Percentiles rank a stretch among this genome's conserved stretches.
Evolutionary conservation across 2,113 vertebrate genomes (phyloP).

Genomic region (Conger conger): DNA sequence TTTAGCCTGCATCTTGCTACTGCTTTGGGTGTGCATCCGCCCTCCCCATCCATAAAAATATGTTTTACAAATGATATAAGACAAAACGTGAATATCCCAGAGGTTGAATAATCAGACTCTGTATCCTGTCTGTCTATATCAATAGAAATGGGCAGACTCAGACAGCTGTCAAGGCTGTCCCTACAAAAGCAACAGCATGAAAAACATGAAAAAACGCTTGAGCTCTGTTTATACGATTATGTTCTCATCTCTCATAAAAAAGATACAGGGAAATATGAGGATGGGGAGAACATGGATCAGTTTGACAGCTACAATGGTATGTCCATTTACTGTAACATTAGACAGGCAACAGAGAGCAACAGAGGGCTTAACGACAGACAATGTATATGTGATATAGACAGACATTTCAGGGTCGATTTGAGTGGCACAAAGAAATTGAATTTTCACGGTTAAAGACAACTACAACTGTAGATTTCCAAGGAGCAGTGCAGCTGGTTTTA

Average conservation of each 20-base stretch:
- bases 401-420: background rate
- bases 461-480: too few relatives aligned
- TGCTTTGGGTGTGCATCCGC: too few relatives aligned
- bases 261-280: too few relatives aligned
- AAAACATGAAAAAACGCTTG: background rate
- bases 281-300: background rate
- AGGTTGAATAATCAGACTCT: background rate
- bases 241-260: background rate
- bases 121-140: background rate
- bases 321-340: background rate
- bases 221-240: constrained; percentile 17
- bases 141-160: background rate
- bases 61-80: background rate
- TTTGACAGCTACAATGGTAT: background rate
- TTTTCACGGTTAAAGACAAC: too few relatives aligned
- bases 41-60: too few relatives aligned
- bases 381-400: background rate
- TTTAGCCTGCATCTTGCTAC: too few relatives aligned
- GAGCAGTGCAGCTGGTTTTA: background rate
- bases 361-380: background rate
- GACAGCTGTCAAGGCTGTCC: background rate
- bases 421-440: background rate
- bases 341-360: background rate
- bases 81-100: background rate
- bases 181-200: background rate